Base-by-base conservation (phyloP, 2,113 vertebrate species). In the Grus americana region DNA sequence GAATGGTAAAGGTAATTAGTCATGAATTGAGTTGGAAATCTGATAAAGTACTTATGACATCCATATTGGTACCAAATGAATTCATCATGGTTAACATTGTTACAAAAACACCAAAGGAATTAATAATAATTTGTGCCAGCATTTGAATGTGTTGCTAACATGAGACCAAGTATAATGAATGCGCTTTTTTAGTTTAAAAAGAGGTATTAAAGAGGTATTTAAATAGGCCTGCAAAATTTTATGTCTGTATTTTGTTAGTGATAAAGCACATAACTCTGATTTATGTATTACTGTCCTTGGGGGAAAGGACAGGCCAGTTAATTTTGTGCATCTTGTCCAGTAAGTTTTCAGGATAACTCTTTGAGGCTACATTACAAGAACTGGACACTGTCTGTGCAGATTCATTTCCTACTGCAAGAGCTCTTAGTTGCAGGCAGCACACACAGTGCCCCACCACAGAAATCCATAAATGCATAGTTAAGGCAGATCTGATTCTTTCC, bases 41-140 rank as follows among this genome's bases (percentile, higher is more conserved):
- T 95, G 90, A 95, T 96, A 96, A 97, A 97, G 75, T 94, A 95
- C 81, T 96, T 96, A 96, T 88, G 86, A 95, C 94, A 97, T 81
- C 78, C 79, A 88, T 89, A 96, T 95, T 97, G 96, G 93, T 86
- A 85, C 72, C 86, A 94, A 97, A 97, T 97, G 85, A 97, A 91
- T 97, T 97, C 96, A 97, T 97, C 76, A 87, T 97, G 94, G 73
- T 81, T 94, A 92, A 52, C 75, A 81, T 66, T 95, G 86, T 71
- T 94, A 79, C 46, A 95, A 94, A 93, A 97, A 93, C 58, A 87
- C 59, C 32, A 80, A 83, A 88, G 67, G 93, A 94, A 97, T 97
- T 94, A 97, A 95, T 82, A 97, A 95, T 62, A 57, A 97, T 83
- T 95, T 92, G 49, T 91, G 68, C 70, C 57, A 94, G 82, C 58